Percentiles rank a stretch among this genome's conserved stretches.
Evolutionary conservation across 2,888 invertebrate genomes (phyloP).

Genomic region (Fissipunctia ypsillon): DNA sequence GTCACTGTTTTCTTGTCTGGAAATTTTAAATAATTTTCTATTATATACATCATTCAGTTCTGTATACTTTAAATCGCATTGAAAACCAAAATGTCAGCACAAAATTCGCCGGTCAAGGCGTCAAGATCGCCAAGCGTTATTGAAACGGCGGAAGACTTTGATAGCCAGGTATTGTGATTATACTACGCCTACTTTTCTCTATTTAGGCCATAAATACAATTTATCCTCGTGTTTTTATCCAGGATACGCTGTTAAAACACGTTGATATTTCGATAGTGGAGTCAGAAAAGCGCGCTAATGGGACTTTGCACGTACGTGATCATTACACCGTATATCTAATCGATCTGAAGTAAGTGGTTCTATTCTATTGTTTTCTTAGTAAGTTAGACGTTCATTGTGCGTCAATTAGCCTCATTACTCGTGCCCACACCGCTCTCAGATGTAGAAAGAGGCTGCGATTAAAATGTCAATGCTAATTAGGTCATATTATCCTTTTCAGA

Average conservation of each 20-base stretch:
- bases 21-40: constrained; percentile 48
- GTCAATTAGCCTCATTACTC: constrained; percentile 67
- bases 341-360: constrained; percentile 92
- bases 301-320: constrained; percentile 93
- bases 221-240: constrained; percentile 69
- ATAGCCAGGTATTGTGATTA: constrained; percentile 79
- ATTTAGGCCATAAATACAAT: constrained; percentile 47
- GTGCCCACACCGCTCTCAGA: constrained; percentile 30
- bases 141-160: constrained; percentile 83
- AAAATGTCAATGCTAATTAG: constrained; percentile 33
- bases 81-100: constrained; percentile 76
- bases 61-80: constrained; percentile 12
- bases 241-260: constrained; percentile 93
- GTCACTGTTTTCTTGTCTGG: constrained; percentile 58
- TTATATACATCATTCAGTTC: constrained; percentile 14
- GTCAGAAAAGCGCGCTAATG: constrained; percentile 94
- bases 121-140: constrained; percentile 79
- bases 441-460: constrained; percentile 32
- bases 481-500: constrained; percentile 42
- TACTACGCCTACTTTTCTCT: constrained; percentile 80
- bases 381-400: constrained; percentile 70
- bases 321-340: constrained; percentile 95
- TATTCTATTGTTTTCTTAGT: constrained; percentile 74
- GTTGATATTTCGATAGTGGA: constrained; percentile 94
- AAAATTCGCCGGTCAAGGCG: constrained; percentile 80